A percentile compares a stretch with the other conserved stretches of the same genome.
Conservation (phyloP, 2,113 vertebrate species). For the Phaethornis superciliosus region DNA sequence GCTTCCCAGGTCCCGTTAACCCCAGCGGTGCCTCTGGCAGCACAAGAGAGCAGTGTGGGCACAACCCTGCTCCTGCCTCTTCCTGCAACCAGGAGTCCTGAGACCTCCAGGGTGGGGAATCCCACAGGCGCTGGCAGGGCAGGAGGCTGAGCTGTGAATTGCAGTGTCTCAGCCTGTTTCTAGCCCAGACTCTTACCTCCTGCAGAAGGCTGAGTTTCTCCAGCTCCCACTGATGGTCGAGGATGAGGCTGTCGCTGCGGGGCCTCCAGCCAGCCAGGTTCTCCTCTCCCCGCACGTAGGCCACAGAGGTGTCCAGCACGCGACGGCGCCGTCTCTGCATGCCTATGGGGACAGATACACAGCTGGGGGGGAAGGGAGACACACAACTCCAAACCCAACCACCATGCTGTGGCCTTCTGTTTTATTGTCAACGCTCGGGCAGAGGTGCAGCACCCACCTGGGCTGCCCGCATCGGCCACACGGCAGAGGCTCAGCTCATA, state of each 20-base stretch:
- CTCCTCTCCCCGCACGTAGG: conserved; percentile 94
- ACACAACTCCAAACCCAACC: neutral
- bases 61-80: neutral
- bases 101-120: neutral
- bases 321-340: conserved; percentile 94
- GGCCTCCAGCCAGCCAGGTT: conserved; percentile 97
- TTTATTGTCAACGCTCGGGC: accelerated
- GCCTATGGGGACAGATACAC: conserved; percentile 62
- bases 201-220: conserved; percentile 96
- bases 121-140: neutral
- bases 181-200: conserved; percentile 78
- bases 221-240: conserved; percentile 97
- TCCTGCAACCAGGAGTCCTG: accelerated
- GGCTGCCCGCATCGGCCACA: conserved; percentile 90
- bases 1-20: neutral
- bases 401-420: neutral
- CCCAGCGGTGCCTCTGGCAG: neutral
- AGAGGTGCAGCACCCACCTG: conserved; percentile 77
- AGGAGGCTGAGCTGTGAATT: neutral
- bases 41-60: neutral
- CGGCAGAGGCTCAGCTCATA: conserved; percentile 94
- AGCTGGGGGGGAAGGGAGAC: neutral
- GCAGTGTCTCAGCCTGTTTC: accelerated
- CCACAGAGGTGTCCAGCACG: conserved; percentile 94
- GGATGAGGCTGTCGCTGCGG: conserved; percentile 95